phyloP scores from a whole-genome alignment of 2,888 invertebrate species.

The Drosophila leonis region DNA sequence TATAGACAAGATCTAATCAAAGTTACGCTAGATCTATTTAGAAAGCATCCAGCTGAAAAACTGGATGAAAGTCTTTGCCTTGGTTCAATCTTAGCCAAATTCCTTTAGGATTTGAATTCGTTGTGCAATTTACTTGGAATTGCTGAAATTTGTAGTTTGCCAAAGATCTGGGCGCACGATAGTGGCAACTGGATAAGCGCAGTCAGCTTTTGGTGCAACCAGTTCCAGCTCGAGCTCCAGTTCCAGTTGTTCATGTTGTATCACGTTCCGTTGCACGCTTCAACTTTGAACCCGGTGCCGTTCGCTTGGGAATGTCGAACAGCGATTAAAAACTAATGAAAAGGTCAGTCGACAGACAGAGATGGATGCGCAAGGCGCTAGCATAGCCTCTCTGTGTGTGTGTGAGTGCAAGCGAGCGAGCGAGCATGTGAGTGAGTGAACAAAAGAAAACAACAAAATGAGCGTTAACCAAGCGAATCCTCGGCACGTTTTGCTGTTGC shows the following conservation, averaged over 20 bases:
- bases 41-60: not conserved
- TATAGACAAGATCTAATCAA: not conserved
- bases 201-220: conserved; percentile 5
- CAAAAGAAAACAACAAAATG: conserved; percentile 67
- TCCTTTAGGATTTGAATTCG: not conserved
- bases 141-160: not conserved
- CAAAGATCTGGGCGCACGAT: conserved; percentile 3
- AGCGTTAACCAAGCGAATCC: conserved; percentile 81
- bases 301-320: conserved; percentile 38
- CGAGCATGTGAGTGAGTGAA: conserved; percentile 12
- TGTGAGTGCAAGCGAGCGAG: conserved; percentile 3
- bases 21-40: not conserved
- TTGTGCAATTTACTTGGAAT: conserved; percentile 1
- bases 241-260: conserved; percentile 12
- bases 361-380: conserved; percentile 23
- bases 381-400: not conserved
- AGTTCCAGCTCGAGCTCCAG: conserved; percentile 15
- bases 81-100: not conserved
- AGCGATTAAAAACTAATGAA: conserved; percentile 78
- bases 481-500: conserved; percentile 75
- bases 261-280: conserved; percentile 50
- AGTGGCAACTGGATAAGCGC: not conserved
- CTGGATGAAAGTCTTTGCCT: not conserved
- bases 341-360: conserved; percentile 53
- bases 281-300: conserved; percentile 68